Evolutionary conservation across 1,140 invertebrate genomes (phyloP).

Genomic region (Epicauta chinensis): DNA sequence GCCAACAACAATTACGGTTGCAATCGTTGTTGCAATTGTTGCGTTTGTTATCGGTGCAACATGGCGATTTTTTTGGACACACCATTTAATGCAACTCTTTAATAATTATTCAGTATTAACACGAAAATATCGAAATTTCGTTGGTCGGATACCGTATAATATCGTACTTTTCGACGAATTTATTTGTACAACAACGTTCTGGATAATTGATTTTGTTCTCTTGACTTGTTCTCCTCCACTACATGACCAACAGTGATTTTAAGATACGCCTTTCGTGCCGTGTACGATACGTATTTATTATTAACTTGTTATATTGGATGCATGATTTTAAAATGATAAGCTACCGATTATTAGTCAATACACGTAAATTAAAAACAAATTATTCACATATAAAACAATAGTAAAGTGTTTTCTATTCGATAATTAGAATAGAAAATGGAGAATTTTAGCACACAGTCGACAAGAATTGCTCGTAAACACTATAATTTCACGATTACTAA

Average conservation of each 20-base stretch:
- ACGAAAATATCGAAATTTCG: neutral
- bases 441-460: too few relatives aligned
- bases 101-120: slow-evolving; percentile 8
- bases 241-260: slow-evolving; percentile 23
- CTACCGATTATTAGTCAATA: slow-evolving; percentile 7
- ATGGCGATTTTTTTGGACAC: slow-evolving; percentile 25
- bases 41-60: neutral
- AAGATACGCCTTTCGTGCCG: slow-evolving; percentile 20
- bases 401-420: too few relatives aligned
- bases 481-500: too few relatives aligned
- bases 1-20: too few relatives aligned
- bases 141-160: neutral
- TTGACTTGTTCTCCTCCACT: too few relatives aligned
- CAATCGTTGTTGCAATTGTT: too few relatives aligned
- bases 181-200: too few relatives aligned
- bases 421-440: too few relatives aligned
- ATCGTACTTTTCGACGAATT: slow-evolving; percentile 30
- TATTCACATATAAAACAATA: slow-evolving; percentile 1
- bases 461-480: too few relatives aligned
- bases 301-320: slow-evolving; percentile 18
- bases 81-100: slow-evolving; percentile 9
- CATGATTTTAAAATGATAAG: slow-evolving; percentile 13
- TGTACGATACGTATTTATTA: slow-evolving; percentile 22
- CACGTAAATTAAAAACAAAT: neutral
- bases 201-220: too few relatives aligned